Base-by-base conservation (phyloP, 2,888 invertebrate genomes). In the Drosophila paranaensis region DNA sequence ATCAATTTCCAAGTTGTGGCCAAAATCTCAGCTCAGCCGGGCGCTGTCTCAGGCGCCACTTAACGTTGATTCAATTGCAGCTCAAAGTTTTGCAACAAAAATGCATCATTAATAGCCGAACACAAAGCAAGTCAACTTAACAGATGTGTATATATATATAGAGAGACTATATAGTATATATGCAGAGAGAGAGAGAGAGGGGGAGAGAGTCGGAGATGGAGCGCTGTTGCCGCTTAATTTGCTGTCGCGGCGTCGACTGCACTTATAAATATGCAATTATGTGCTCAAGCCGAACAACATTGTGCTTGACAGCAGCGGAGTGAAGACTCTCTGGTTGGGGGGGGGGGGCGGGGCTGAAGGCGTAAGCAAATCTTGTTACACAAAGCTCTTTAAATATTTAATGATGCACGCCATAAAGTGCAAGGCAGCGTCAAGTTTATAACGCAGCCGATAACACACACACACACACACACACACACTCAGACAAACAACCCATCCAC, bases 211-310 rank as follows among this genome's bases (percentile, higher is more conserved):
- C n/a, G 10, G 27, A 43, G 14, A 27, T 9, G 20, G 27, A 2
- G 11, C 40, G n/a, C 20, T 20, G 43, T 43, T 70, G 66, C 65
- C 66, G 81, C 79, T 79, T 82, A 81, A 83, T 82, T 81, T 82
- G 71, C 74, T 73, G 78, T 73, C 79, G 68, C 71, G 66, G 54
- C 72, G 70, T 60, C 63, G 73, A 53, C 75, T 82, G 79, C 74
- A 82, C 82, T 82, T 81, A 85, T 85, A 85, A 85, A 87, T 85
- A 87, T 85, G 88, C 88, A 84, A 85, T 84, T 85, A 84, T 87
- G 77, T 82, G 67, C 85, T 54, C 68, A 63, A 63, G 53, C 71
- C 77, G 76, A 76, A 81, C 77, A 82, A 81, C 79, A 82, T 65
- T 80, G 79, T 82, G 80, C 73, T 69, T 68, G 60, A 67, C 51